Evolutionary conservation across 2,113 vertebrate species (phyloP).

Genomic region (Polypterus senegalus): DNA sequence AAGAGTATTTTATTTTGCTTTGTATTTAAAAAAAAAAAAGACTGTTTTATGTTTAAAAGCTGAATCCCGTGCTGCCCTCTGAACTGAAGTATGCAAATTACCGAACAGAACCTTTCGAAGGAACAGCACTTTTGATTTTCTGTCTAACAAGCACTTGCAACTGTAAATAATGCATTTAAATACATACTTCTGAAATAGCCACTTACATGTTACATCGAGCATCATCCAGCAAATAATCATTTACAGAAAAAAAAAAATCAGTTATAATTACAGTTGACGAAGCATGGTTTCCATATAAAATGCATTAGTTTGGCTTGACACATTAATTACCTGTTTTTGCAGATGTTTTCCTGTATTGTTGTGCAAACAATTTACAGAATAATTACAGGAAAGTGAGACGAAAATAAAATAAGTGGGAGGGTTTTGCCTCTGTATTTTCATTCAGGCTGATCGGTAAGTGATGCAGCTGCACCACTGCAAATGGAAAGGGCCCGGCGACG

Average conservation of each 20-base stretch:
- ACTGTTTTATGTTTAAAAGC: too few relatives aligned
- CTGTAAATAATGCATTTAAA: constrained; percentile 63
- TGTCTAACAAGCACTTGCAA: constrained; percentile 47
- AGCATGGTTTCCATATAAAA: constrained; percentile 82
- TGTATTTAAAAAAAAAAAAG: too few relatives aligned
- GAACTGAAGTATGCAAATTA: constrained; percentile 16
- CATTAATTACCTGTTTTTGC: constrained; percentile 92
- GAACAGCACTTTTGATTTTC: constrained; percentile 28
- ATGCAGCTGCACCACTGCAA: constrained; percentile 64
- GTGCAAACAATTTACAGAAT: constrained; percentile 83
- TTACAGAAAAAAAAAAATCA: constrained; percentile 63
- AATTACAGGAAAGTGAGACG: constrained; percentile 84
- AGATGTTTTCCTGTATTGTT: constrained; percentile 92
- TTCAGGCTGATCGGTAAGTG: constrained; percentile 67
- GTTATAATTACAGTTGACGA: constrained; percentile 84
- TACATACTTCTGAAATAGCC: constrained; percentile 55
- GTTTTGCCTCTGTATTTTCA: constrained; percentile 78
- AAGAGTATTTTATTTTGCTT: too few relatives aligned
- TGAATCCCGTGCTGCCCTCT: constrained; percentile 11
- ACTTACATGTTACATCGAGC: constrained; percentile 72
- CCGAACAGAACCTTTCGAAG: constrained; percentile 13
- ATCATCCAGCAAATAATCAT: constrained; percentile 66
- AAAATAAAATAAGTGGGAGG: constrained; percentile 87
- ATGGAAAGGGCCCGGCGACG: constrained; percentile 40
- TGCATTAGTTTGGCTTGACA: constrained; percentile 86